Conservation (phyloP, 2,113 vertebrate species). For the Oryzias celebensis region DNA sequence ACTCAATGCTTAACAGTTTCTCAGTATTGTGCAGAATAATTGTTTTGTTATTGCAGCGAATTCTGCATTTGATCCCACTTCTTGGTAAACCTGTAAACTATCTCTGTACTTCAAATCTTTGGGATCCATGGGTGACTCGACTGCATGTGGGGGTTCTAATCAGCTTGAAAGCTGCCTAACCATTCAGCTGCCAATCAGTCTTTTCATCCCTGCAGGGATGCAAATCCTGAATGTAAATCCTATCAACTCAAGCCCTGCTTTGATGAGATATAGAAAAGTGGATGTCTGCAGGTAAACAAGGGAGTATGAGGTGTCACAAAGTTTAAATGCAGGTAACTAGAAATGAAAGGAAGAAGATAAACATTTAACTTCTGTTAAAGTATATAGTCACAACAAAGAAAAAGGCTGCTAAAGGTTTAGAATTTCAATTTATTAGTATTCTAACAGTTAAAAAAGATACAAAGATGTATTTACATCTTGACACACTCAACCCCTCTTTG, state of each 20-base stretch:
- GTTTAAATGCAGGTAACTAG: background rate
- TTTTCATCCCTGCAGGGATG: conserved; percentile 8
- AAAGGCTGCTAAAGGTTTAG: background rate
- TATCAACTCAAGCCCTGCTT: conserved; percentile 60
- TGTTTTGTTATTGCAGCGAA: too few species aligned
- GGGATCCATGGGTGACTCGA: conserved; percentile 5
- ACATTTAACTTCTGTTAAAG: background rate
- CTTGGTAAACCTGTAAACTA: too few species aligned
- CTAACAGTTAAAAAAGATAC: conserved; percentile 46
- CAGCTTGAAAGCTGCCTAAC: conserved; percentile 49
- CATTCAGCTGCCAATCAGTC: conserved; percentile 55
- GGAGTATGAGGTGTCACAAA: background rate
- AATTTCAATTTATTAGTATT: conserved; percentile 58
- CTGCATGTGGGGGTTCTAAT: conserved; percentile 36
- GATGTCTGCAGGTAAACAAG: conserved; percentile 24
- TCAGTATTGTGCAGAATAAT: too few species aligned
- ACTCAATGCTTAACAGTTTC: too few species aligned
- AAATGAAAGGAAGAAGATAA: background rate
- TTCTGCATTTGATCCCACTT: too few species aligned
- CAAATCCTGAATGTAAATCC: conserved; percentile 58
- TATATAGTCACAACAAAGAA: background rate
- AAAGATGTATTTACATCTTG: conserved; percentile 67
- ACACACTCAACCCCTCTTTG: conserved; percentile 23
- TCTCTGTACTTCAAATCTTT: conserved; percentile 8
- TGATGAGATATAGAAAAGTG: conserved; percentile 56